A percentile compares a stretch with the other conserved stretches of the same genome.
Evolutionary conservation across 2,888 invertebrate genomes (phyloP).

Genomic region (Poecilus cupreus): DNA sequence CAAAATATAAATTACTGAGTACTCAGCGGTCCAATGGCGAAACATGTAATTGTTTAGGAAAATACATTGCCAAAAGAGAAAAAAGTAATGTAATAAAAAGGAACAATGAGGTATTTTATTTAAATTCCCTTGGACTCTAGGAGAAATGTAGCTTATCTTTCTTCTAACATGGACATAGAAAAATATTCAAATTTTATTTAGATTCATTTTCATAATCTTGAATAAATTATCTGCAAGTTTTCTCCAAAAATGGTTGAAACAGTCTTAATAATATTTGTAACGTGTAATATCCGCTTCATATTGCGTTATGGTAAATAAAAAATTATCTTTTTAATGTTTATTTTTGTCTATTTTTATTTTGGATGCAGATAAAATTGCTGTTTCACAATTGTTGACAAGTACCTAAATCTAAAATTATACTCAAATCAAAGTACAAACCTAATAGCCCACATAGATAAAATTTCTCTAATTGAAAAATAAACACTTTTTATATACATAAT

Average conservation of each 20-base stretch:
- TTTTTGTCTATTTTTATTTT: conserved; percentile 17
- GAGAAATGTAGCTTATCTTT: not conserved
- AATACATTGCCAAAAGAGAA: conserved; percentile 17
- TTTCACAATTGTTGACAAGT: conserved; percentile 30
- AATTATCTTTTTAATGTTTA: not conserved
- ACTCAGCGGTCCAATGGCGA: not conserved
- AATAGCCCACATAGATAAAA: conserved; percentile 16
- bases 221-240: not conserved
- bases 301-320: conserved; percentile 2
- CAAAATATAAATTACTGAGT: conserved; percentile 10
- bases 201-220: conserved; percentile 18
- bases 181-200: conserved; percentile 10
- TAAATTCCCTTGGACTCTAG: not conserved
- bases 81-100: conserved; percentile 1
- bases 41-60: conserved; percentile 4
- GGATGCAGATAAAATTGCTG: not conserved
- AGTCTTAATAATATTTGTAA: not conserved
- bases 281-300: not conserved
- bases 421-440: conserved; percentile 4
- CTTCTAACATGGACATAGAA: not conserved
- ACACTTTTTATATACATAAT: not conserved
- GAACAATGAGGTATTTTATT: conserved; percentile 12
- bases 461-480: not conserved
- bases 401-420: conserved; percentile 22
- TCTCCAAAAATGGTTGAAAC: not conserved